Base-by-base conservation (phyloP, 2,888 invertebrate genomes). In the Philhelius pedissequus region DNA sequence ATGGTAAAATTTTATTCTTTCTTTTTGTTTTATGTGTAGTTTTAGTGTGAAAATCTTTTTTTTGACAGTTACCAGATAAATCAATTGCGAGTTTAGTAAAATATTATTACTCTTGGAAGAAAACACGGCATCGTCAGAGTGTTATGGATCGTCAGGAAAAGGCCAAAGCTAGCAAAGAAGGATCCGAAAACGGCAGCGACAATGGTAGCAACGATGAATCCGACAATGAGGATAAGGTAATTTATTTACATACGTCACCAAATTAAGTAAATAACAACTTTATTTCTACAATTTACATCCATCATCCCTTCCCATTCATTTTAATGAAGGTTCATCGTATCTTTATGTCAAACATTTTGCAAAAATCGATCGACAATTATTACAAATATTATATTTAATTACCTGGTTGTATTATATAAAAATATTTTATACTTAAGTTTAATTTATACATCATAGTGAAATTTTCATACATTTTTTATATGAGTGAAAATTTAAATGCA, bases 91-190 rank as follows among this genome's bases (percentile, higher is more conserved):
- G 97, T 88, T 93, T 99, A 89, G 98, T 99, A 1, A 98, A 98
- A 92, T 98, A 98, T 91, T 99, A 99, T 92, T 99, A 99, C 91
- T 97, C 97, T 89, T 99, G 99, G 99, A 99, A 99, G 92, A 99
- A 99, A 91, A 97, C 97, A 22, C 93, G 98, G 88, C 96, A 97
- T 88, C 94, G 97, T 77, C 97, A 96, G 71, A 98, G 98, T 89
- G 93, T 98, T 40, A 98, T 99, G 97, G 99, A 99, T 92, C 94
- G 96, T 52, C 96, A 96, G 82, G 94, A 94, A 79, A 91, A 92
- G 78, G 89, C 90, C 38, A 93, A 93, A 86, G 90, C 90, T 15
- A 90, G 89, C 64, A 93, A 94, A 86, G 94, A 94, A 86, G 94
- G 94, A 75, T 96, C 96, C 86, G 97, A 97, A 87, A 96, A 94